Base-by-base conservation (phyloP, 2,888 invertebrate species). In the Nymphalis urticae region DNA sequence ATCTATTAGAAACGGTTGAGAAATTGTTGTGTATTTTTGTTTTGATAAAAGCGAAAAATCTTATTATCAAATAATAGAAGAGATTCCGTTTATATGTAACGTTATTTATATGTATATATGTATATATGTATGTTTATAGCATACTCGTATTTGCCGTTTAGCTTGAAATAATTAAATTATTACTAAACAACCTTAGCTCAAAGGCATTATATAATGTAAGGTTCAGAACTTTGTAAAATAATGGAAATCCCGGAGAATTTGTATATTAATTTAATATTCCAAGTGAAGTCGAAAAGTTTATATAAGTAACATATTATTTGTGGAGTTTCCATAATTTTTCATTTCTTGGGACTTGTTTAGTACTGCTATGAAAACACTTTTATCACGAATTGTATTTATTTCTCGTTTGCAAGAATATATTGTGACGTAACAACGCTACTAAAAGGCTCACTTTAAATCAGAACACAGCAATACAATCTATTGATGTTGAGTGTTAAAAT, bases 201-300 rank as follows among this genome's bases (percentile, higher is more conserved):
- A 32, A 62, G 61, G 54, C 62, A 36, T 66, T 60, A 66, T 47
- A 62, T 48, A 48, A 48, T 21, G 53, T 27, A 61, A 36, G 48
- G 47, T 59, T 48, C 10, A 59, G n/a, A 66, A 63, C 62, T 61
- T 68, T 36, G 48, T 21, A 36, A 60, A 56, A 61, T 48, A 62
- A 65, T 56, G 32, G 51, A 58, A 62, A 58, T 62, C 62, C 51
- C 58, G 65, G 48, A 50, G n/a, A 69, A 32, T 32, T 6, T 32
- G 27, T 32, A 32, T 32, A 32, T 32, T 32, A 32, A 32, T 32
- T 32, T 32, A 65, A 62, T 65, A 64, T 47, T 60, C 42, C 21
- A 13, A 56, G 54, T 42, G 32, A 65, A 65, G 48, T 64, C 36
- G 48, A 64, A 69, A 48, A 56, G 61, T 58, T 50, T 50, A 65